phyloP scores from a whole-genome alignment of 2,888 invertebrate genomes.

The Cephus runcator region DNA sequence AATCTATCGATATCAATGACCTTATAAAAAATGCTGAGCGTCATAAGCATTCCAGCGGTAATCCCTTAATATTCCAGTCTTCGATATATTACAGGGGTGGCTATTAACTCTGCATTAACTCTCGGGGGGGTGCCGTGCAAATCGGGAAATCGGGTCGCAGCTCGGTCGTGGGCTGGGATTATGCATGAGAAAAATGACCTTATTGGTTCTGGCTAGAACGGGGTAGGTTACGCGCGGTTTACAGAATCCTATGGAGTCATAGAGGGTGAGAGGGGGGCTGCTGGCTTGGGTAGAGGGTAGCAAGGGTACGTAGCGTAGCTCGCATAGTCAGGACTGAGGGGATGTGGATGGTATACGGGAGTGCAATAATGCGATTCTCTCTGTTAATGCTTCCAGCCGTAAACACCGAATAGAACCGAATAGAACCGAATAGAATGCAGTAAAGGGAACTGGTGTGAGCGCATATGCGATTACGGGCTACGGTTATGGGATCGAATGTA shows the following conservation, averaged over 20 bases:
- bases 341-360: constrained; percentile 24
- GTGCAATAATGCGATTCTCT: constrained; percentile 59
- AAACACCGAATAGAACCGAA: constrained; percentile 51
- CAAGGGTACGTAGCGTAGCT: constrained; percentile 6
- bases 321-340: constrained; percentile 12
- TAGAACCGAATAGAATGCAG: constrained; percentile 56
- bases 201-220: constrained; percentile 51
- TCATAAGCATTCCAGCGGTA: constrained; percentile 19
- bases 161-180: constrained; percentile 40
- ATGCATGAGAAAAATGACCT: constrained; percentile 54
- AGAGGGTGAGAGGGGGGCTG: background rate
- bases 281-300: background rate
- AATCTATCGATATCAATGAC: background rate
- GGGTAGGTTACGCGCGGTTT: constrained; percentile 42
- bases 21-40: background rate
- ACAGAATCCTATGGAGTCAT: constrained; percentile 21
- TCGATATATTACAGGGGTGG: constrained; percentile 51
- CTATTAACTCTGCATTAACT: constrained; percentile 59
- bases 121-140: constrained; percentile 36
- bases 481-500: constrained; percentile 29
- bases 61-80: constrained; percentile 55
- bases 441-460: constrained; percentile 47
- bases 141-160: constrained; percentile 27
- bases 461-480: constrained; percentile 21
- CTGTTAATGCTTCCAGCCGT: constrained; percentile 56